A percentile compares a stretch with the other conserved stretches of the same genome.
These are phyloP conservation scores for Agrilus cyanescens DNA, from an alignment of 2,888 invertebrate species.

Conservation along the genomic window DNA sequence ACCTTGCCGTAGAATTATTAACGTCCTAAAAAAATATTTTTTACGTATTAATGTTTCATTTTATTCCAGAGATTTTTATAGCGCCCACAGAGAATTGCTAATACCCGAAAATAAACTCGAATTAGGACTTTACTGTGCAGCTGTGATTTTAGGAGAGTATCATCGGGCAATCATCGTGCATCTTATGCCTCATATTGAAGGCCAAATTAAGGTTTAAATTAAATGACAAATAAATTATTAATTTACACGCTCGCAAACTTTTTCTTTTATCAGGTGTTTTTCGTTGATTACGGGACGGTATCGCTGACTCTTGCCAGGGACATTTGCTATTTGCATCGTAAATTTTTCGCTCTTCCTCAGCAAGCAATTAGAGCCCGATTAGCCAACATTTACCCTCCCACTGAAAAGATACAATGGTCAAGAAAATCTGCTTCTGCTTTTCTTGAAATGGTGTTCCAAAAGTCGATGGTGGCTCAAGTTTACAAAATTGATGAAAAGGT, in stretches of 20 bases:
- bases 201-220: conserved; percentile 36
- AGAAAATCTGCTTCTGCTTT: conserved; percentile 34
- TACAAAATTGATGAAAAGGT: conserved; percentile 22
- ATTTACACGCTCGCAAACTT: no score
- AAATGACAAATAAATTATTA: not conserved
- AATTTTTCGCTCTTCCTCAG: conserved; percentile 37
- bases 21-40: not conserved
- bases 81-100: conserved; percentile 9
- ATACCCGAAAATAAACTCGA: conserved; percentile 19
- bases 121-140: conserved; percentile 39
- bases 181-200: conserved; percentile 30
- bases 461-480: conserved; percentile 34
- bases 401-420: conserved; percentile 37
- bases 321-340: conserved; percentile 31
- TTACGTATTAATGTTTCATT: not conserved
- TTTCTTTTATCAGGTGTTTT: conserved; percentile 36
- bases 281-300: conserved; percentile 48
- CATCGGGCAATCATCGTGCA: conserved; percentile 41
- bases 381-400: conserved; percentile 36
- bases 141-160: conserved; percentile 38
- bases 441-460: conserved; percentile 31
- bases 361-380: conserved; percentile 43
- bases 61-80: no score
- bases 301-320: conserved; percentile 28
- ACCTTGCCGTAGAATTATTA: no score